Evolutionary conservation across 2,888 invertebrate genomes (phyloP), one percentile per base, ranked within the genome.

Genomic region (Melinaea marsaeus): DNA sequence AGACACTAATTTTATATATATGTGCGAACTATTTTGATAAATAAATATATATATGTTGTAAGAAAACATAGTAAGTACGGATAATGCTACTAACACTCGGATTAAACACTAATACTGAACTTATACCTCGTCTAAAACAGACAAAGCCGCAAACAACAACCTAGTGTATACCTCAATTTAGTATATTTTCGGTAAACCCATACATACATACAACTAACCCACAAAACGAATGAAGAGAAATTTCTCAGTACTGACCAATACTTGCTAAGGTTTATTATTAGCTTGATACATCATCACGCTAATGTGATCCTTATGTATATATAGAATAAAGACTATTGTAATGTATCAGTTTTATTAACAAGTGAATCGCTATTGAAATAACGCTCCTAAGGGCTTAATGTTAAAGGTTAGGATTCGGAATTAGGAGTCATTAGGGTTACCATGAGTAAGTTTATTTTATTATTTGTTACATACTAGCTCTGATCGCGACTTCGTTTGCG

Each of bases 331-430:
- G 22, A 11, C 42, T 1, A 61, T 7, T 34, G 4, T 37, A 32
- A 48, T 35, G 7, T 47, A 35, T 32, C 7, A 13, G 11, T 33
- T 47, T 51, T 51, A 22, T 7, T 51, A 9, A 51, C 34, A 61
- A 33, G 42, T 55, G 57, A 46, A 60, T 55, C 57, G 56, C 64
- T 47, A 61, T 61, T 54, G 61, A 63, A 67, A 63, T 65, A 37
- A 61, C 65, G 54, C 61, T 63, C 67, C 61, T 63, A 67, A 59
- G 42, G 51, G 61, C 65, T 65, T 60, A 67, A 67, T 67, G 67
- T 65, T 67, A 67, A 65, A 65, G 67, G 67, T 67, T 22, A 22
- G 22, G 65, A 67, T 63, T 60, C 55, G 57, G 46, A 63, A 67
- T 65, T 65, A 63, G 65, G 61, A 55, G 65, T 33, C 34, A 67